These are phyloP conservation scores for Pteronotus mesoamericanus DNA, from an alignment of 2,797 vertebrate genomes.

Conservation along the genomic window DNA sequence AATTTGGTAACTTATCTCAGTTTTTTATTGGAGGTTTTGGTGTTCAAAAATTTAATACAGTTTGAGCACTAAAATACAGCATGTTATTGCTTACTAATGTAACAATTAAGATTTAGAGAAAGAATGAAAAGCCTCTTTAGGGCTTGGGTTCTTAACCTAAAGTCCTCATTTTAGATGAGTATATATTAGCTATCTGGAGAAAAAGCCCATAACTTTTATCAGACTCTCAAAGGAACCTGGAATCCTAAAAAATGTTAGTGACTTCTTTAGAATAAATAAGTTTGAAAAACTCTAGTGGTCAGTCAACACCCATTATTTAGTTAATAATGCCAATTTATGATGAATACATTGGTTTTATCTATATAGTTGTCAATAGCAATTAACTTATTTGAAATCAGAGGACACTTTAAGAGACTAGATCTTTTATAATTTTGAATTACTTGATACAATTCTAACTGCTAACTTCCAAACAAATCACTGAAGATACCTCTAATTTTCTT, in stretches of 20 bases:
- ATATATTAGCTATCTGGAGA: background rate
- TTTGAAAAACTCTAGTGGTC: background rate
- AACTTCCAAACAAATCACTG: constrained; percentile 15
- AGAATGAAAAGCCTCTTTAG: background rate
- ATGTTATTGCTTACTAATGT: constrained; percentile 6
- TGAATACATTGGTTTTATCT: constrained; percentile 14
- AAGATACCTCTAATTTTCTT: background rate
- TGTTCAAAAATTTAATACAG: background rate
- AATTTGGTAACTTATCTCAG: background rate
- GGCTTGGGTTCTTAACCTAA: background rate
- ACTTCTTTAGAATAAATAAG: background rate
- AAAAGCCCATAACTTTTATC: background rate
- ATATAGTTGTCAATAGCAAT: background rate
- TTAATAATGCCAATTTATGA: constrained; percentile 11
- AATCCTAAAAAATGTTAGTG: constrained; percentile 32
- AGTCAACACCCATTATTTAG: background rate
- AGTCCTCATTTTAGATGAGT: background rate
- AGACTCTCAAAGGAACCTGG: constrained; percentile 12
- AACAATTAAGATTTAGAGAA: constrained; percentile 43
- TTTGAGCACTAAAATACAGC: background rate
- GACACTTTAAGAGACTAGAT: background rate
- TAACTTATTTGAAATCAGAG: constrained; percentile 10
- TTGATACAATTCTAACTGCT: background rate
- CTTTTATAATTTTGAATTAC: constrained; percentile 23
- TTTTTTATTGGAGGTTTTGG: background rate